Percentiles rank a stretch among this genome's conserved stretches.
phyloP scores from a whole-genome alignment of 2,797 vertebrate species.

The Pteropus rufus region DNA sequence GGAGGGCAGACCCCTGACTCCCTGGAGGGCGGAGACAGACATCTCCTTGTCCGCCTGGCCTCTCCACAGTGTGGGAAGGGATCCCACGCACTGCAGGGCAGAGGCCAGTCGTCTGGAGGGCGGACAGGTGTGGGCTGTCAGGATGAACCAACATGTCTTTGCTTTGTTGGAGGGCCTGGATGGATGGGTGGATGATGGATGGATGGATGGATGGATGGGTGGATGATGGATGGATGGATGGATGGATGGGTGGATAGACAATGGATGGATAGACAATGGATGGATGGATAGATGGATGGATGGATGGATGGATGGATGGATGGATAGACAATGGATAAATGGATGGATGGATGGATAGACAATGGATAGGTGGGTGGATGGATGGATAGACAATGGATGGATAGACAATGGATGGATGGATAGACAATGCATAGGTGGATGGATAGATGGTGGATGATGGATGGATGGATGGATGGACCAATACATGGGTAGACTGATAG shows the following conservation, averaged over 20 bases:
- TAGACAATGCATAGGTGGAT: rapidly evolving
- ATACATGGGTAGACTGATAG: rapidly evolving
- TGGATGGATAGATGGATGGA: neutral
- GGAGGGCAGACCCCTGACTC: rapidly evolving
- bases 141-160: neutral
- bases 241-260: too few species aligned
- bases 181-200: neutral
- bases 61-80: neutral
- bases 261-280: too few species aligned
- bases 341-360: neutral
- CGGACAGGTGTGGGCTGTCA: neutral
- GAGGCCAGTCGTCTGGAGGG: neutral
- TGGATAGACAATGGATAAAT: neutral
- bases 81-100: too few species aligned
- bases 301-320: rapidly evolving
- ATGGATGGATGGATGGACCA: neutral
- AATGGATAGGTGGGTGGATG: too few species aligned
- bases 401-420: too few species aligned
- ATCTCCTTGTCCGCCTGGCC: neutral
- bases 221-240: neutral
- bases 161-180: neutral
- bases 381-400: neutral
- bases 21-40: neutral
- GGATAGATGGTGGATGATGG: rapidly evolving
- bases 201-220: too few species aligned